A percentile compares a stretch with the other conserved stretches of the same genome.
Evolutionary conservation across 2,797 vertebrate species (phyloP).

Genomic region (Rhinogobio ventralis): DNA sequence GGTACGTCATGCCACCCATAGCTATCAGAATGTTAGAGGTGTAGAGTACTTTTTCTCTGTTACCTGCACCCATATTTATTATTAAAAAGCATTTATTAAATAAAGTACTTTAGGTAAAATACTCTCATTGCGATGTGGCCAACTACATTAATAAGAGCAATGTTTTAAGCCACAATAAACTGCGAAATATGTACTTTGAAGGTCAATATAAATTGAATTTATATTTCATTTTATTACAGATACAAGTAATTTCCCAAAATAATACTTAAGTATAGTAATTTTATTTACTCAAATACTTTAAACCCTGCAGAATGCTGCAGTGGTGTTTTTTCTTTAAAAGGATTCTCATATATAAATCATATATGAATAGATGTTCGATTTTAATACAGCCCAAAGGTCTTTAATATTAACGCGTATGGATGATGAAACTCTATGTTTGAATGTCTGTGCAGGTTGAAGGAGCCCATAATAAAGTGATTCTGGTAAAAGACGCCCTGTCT

Average conservation of each 20-base stretch:
- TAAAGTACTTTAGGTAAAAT: background rate
- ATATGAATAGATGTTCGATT: background rate
- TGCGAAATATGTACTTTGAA: background rate
- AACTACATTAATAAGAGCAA: background rate
- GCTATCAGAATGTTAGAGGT: background rate
- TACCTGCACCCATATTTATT: background rate
- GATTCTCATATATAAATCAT: background rate
- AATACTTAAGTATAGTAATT: background rate
- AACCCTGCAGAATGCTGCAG: background rate
- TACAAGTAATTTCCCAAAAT: background rate
- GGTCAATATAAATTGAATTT: background rate
- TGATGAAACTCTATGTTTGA: slow-evolving; percentile 25
- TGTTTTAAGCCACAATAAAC: background rate
- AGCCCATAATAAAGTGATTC: slow-evolving; percentile 75
- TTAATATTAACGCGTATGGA: background rate
- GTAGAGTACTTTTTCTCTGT: background rate
- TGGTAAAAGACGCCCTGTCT: slow-evolving; percentile 80
- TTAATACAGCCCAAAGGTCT: background rate
- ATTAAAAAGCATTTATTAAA: background rate
- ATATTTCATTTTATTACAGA: background rate
- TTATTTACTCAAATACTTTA: background rate
- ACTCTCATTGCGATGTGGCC: background rate
- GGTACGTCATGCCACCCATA: slow-evolving; percentile 62
- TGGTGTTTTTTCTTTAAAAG: background rate
- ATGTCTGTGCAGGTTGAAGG: slow-evolving; percentile 64